Evolutionary conservation across 2,797 vertebrate genomes (phyloP), one percentile per base, ranked within the genome.

Genomic region (Triplophysa bombifrons): DNA sequence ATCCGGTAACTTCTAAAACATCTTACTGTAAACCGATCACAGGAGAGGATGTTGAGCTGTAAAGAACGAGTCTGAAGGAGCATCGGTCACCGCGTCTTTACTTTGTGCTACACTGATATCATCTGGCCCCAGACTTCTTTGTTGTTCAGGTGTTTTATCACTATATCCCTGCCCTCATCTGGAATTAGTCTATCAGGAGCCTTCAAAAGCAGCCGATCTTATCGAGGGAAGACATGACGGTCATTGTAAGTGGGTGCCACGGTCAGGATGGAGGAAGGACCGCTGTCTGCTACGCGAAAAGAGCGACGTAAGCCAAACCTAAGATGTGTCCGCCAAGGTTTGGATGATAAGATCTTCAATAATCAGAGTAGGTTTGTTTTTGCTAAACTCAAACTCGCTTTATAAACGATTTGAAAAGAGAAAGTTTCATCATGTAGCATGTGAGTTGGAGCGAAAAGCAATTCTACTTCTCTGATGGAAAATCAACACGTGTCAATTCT

Each of bases 71-170:
- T 73, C 67, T 82, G 27, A 50, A 34, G 16, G 34, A 65, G 48
- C 71, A 75, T 71, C 72, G 56, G 38, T 55, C 65, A 30, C 60
- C 48, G 55, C 19, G 41, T 80, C 58, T 55, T 65, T 46, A 19
- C 50, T 60, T 74, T 74, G 61, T 70, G 55, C 66, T 73, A 78
- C 20, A 41, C 17, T 3, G 83, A 82, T 82, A 75, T 22, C 60
- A 85, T 85, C 80, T 76, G 66, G 25, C 61, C 83, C 68, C 25
- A 13, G 25, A 58, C 69, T 44, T 60, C 25, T 46, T 41, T 69
- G 63, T n/a, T 67, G 80, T 74, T 71, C 70, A 78, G 76, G 78
- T 80, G 83, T 73, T 86, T 85, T 84, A 86, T 84, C 85, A 67
- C 60, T 19, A 61, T 44, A 46, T 41, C 22, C 72, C 22, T 71